Evolutionary conservation across 2,888 invertebrate genomes (phyloP).

Genomic region (Maniola hyperantus): DNA sequence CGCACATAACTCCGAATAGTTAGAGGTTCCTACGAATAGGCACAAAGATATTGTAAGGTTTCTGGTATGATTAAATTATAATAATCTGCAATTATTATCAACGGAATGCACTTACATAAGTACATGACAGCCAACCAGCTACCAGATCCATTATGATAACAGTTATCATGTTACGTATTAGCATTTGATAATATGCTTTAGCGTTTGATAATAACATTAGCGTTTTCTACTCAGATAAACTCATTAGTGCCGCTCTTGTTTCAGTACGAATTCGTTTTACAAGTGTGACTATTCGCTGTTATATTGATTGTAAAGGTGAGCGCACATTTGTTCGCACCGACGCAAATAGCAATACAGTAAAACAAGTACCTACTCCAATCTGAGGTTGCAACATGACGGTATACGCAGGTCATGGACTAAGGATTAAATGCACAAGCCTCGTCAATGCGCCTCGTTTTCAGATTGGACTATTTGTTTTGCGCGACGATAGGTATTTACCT

Average conservation of each 20-base stretch:
- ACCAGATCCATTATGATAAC: slow-evolving; percentile 21
- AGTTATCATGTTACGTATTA: slow-evolving; percentile 21
- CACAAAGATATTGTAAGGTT: neutral
- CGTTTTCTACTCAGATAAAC: slow-evolving; percentile 15
- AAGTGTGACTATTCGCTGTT: neutral
- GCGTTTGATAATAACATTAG: slow-evolving; percentile 10
- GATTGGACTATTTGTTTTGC: too few species aligned
- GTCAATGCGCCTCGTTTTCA: too few species aligned
- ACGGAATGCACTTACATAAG: slow-evolving; percentile 9
- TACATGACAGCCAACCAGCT: neutral
- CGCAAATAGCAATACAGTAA: too few species aligned
- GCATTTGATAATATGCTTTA: slow-evolving; percentile 14
- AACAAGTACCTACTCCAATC: too few species aligned
- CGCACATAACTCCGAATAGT: too few species aligned
- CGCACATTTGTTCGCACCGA: too few species aligned
- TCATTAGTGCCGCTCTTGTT: slow-evolving; percentile 10
- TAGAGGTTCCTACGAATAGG: neutral
- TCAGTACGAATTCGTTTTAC: neutral
- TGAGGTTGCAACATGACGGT: too few species aligned
- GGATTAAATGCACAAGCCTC: too few species aligned
- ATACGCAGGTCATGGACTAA: too few species aligned
- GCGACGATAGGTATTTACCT: too few species aligned
- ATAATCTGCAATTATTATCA: neutral
- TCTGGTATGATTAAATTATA: neutral
- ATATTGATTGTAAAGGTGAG: neutral